Percentiles rank a stretch among this genome's conserved stretches.
phyloP scores from a whole-genome alignment of 64 coral and sea anemone species.

The Montipora capricornis region DNA sequence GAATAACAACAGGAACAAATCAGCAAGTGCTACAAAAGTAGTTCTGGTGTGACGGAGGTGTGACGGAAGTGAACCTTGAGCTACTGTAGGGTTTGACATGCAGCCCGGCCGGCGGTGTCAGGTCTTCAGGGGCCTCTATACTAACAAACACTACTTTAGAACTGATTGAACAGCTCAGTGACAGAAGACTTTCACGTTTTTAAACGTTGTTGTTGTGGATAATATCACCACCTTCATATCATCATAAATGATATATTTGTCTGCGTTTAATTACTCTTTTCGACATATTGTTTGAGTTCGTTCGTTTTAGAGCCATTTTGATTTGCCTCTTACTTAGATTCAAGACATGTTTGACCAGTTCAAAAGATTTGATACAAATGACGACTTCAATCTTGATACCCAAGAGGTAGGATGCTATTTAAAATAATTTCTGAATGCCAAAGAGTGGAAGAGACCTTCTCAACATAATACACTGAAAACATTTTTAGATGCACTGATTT shows the following conservation, averaged over 20 bases:
- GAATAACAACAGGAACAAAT: neutral
- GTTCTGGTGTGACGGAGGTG: too few species aligned
- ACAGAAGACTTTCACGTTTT: neutral
- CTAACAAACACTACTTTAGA: too few species aligned
- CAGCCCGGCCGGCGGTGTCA: too few species aligned
- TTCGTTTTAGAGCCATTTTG: neutral
- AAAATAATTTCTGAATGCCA: neutral
- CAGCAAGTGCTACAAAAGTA: neutral
- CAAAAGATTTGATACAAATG: constrained; percentile 83
- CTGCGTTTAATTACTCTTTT: too few species aligned
- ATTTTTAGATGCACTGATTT: too few species aligned
- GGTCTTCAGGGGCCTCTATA: too few species aligned
- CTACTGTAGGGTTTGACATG: too few species aligned
- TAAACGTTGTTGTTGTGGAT: neutral
- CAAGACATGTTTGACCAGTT: constrained; percentile 91
- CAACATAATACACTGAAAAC: too few species aligned
- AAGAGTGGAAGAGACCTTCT: neutral
- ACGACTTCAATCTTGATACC: constrained; percentile 81
- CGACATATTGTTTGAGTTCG: neutral
- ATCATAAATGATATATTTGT: too few species aligned
- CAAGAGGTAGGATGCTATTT: constrained; percentile 75
- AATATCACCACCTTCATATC: neutral
- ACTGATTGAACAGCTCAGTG: too few species aligned
- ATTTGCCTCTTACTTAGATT: constrained; percentile 59
- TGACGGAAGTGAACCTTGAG: too few species aligned